Evolutionary conservation across 2,113 vertebrate genomes (phyloP).

Genomic region (Albula goreensis): DNA sequence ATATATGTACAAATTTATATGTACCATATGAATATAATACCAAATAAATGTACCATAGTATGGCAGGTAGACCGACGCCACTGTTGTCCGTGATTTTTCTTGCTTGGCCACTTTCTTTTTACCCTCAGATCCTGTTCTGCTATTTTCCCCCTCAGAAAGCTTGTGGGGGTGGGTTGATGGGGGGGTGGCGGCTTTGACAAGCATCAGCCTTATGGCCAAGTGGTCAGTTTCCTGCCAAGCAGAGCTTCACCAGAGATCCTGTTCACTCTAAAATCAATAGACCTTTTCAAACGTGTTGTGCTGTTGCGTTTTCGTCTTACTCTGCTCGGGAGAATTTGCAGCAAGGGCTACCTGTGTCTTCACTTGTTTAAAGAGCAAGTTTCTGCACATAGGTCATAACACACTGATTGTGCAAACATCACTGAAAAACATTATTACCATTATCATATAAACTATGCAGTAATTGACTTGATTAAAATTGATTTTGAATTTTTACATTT

Average conservation of each 20-base stretch:
- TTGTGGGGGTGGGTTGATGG: not conserved
- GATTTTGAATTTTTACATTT: too few relatives aligned
- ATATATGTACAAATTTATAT: too few relatives aligned
- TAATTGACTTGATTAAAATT: too few relatives aligned
- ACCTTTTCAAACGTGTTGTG: constrained; percentile 42
- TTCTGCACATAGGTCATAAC: not conserved
- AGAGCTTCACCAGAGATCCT: constrained; percentile 14
- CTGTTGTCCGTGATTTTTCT: not conserved
- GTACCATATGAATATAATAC: too few relatives aligned
- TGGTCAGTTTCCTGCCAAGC: not conserved
- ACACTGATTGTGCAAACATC: not conserved
- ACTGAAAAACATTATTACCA: not conserved
- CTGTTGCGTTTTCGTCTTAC: constrained; percentile 20
- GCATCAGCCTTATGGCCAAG: constrained; percentile 21
- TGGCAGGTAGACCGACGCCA: not conserved
- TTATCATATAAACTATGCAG: not conserved
- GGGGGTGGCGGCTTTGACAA: not conserved
- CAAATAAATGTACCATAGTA: not conserved
- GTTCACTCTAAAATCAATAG: constrained; percentile 39
- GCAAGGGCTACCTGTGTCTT: not conserved
- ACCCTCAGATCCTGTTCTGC: not conserved
- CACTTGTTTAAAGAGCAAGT: not conserved
- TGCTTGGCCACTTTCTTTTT: not conserved
- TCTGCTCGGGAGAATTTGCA: not conserved
- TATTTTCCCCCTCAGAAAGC: constrained; percentile 3